Base-by-base conservation (phyloP, 2,888 invertebrate genomes). In the Andrena camellia region DNA sequence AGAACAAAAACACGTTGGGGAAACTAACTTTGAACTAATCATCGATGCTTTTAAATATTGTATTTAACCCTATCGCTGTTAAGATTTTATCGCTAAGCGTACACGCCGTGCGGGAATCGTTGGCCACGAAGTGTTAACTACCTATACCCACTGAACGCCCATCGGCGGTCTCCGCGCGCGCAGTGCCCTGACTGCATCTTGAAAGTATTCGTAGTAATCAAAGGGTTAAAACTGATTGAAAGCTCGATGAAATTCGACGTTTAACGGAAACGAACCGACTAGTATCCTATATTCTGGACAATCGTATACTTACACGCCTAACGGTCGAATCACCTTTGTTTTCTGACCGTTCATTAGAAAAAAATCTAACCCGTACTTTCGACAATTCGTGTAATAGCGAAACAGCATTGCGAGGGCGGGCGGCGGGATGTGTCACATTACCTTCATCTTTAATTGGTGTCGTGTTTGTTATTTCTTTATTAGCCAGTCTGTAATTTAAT, bases 341-440 rank as follows among this genome's bases (percentile, higher is more conserved):
- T 57, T 26, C 23, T 23, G 42, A 57, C 23, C 26, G 23, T 57
- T 57, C 10, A 5, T 57, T 35, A 26, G 67, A 60, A 69, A 50
- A 66, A 42, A 72, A 66, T 70, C 67, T 81, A 88, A 86, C 86
- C 91, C 91, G 90, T 91, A 93, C 92, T 92, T 84, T 84, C 78
- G 80, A 75, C 33, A 52, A 72, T 86, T 88, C 80, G 26, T 3
- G 76, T 77, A 83, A 91, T 90, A 85, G 87, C 78, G 76, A 71
- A 62, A 64, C 31, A 4, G 31, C 42, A 64, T 66, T 57, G 20
- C 26, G 8, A 57, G 20, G 57, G 57, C 23, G 23, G 13, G 42
- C 13, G 23, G 73, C 76, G 74, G 42, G 29, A 5, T 33, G 81
- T 74, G 73, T 67, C 69, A 52, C 63, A 62, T 79, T 72, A n/a